Conservation (phyloP, 2,888 invertebrate species). For the Apantesis nais region DNA sequence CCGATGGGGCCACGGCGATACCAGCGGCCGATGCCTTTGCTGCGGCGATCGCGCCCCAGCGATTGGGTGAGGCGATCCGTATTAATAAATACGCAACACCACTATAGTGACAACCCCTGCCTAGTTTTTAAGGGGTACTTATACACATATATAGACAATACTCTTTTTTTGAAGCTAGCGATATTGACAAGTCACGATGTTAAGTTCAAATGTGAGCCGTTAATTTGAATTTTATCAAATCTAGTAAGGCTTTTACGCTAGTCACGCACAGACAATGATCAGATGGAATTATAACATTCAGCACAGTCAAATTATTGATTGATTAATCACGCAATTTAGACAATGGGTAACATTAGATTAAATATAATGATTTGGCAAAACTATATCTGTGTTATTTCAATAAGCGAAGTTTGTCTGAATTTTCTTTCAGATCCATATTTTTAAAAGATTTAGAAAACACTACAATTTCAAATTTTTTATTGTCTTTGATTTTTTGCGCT, state of each 20-base stretch:
- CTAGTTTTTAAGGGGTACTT: background rate
- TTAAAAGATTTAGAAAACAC: background rate
- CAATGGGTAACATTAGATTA: conserved; percentile 4
- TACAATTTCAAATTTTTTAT: background rate
- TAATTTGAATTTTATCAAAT: conserved; percentile 13
- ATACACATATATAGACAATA: background rate
- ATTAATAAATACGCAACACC: background rate
- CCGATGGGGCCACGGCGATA: no score
- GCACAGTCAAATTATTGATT: conserved; percentile 14
- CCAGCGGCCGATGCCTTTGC: no score
- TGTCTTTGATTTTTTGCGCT: no score
- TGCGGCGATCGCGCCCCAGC: no score
- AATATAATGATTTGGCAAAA: conserved; percentile 9
- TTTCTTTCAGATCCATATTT: background rate
- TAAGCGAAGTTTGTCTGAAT: background rate
- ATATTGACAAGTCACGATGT: conserved; percentile 10
- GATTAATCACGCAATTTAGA: conserved; percentile 15
- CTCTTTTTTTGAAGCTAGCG: background rate
- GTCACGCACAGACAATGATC: conserved; percentile 16
- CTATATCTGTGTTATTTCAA: background rate
- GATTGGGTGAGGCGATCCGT: no score
- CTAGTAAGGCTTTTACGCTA: conserved; percentile 7
- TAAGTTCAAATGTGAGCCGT: conserved; percentile 7
- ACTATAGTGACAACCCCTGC: background rate
- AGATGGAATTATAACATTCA: conserved; percentile 17